Evolutionary conservation across 2,113 vertebrate species (phyloP), one percentile per base, ranked within the genome.

Genomic region (Triplophysa dalaica): DNA sequence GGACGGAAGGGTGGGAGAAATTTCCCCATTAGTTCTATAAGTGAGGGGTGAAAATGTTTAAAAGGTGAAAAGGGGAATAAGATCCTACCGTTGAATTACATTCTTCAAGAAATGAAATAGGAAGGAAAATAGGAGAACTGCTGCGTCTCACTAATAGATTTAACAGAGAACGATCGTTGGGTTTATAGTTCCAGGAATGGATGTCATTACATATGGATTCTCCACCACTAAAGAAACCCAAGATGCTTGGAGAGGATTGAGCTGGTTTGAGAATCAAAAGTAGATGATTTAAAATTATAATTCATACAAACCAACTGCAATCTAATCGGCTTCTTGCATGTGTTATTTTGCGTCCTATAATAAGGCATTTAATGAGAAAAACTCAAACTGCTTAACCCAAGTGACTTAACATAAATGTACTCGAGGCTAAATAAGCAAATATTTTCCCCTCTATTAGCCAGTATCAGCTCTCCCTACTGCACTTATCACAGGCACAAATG

Each of bases 101-200:
- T 38, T 88, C 84, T 85, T 48, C 73, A 8, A 80, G 83, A 88
- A 86, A 87, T 87, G 87, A 86, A 87, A 87, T 74, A 24, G 75
- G 70, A 82, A 87, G 75, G 70, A 82, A 87, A 83, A 16, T 33
- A 68, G 22, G 79, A 82, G 77, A 84, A 75, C 62, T 56, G 65
- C 69, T 45, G 41, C 79, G 88, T 78, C 87, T 86, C 58, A 19
- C 83, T 88, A 87, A 91, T 90, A 84, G 80, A 85, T 85, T 87
- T 88, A 89, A 85, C 87, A 87, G 83, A 86, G 56, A 70, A 76
- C 81, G 87, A 88, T 85, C 82, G 70, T 73, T 66, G 54, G 83
- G 80, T 84, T 89, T 82, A 89, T 82, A 83, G 86, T 87, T 90
- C 88, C 86, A 73, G 82, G 87, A 91, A 90, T 85, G 84, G 85